These are phyloP conservation scores for Meliscaeva auricollis DNA, from an alignment of 2,888 invertebrate genomes.

Conservation along the genomic window DNA sequence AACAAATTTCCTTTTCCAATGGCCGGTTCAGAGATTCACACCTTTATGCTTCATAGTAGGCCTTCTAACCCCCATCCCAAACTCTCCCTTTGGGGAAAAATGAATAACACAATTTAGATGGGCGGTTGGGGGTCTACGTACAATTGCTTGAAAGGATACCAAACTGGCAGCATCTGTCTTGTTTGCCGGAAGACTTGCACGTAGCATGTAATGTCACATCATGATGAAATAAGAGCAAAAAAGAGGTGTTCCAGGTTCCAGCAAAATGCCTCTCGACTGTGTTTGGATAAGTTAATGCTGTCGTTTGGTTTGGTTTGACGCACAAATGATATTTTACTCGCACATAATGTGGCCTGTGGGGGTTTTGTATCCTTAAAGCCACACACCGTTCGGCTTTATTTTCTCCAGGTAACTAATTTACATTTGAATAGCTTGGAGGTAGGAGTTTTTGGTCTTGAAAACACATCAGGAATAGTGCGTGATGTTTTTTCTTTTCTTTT, in stretches of 20 bases:
- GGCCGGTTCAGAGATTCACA: slow-evolving; percentile 51
- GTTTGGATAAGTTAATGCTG: slow-evolving; percentile 46
- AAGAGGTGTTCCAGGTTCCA: slow-evolving; percentile 6
- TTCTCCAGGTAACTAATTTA: slow-evolving; percentile 54
- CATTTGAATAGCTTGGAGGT: slow-evolving; percentile 30
- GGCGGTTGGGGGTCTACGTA: neutral
- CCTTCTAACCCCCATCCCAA: neutral
- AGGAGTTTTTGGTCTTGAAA: slow-evolving; percentile 19
- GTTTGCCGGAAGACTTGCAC: slow-evolving; percentile 47
- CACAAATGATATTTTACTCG: slow-evolving; percentile 16
- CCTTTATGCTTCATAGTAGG: slow-evolving; percentile 7
- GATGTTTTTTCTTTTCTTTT: neutral
- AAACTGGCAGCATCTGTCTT: slow-evolving; percentile 47
- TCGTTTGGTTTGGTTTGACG: slow-evolving; percentile 16
- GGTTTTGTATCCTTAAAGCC: slow-evolving; percentile 13
- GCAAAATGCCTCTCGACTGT: slow-evolving; percentile 9
- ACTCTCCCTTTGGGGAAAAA: slow-evolving; percentile 45
- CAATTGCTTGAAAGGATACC: slow-evolving; percentile 24
- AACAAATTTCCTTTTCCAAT: slow-evolving; percentile 42
- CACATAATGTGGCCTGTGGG: slow-evolving; percentile 15
- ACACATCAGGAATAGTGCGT: slow-evolving; percentile 17
- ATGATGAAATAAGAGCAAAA: neutral
- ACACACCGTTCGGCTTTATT: slow-evolving; percentile 20
- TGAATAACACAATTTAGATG: slow-evolving; percentile 65
- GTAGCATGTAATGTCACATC: slow-evolving; percentile 29